phyloP scores from a whole-genome alignment of 2,113 vertebrate species.

The Phaethornis superciliosus region DNA sequence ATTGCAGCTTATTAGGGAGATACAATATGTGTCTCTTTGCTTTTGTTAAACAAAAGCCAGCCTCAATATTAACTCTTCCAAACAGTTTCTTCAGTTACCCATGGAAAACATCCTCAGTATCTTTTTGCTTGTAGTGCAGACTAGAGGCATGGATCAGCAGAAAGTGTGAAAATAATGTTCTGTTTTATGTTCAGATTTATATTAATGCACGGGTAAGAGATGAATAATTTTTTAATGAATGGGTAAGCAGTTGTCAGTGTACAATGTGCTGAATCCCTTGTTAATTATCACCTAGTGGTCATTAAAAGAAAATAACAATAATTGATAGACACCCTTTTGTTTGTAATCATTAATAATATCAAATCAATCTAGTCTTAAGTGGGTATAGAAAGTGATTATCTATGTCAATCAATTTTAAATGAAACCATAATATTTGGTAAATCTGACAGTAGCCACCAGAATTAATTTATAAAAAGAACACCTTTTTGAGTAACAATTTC shows the following conservation, averaged over 20 bases:
- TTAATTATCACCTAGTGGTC: not conserved
- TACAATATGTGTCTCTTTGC: not conserved
- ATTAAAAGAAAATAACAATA: not conserved
- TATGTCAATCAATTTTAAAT: not conserved
- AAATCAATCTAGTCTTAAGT: not conserved
- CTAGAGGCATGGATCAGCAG: accelerated
- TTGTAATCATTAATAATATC: not conserved
- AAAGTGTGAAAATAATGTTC: not conserved
- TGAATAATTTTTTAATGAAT: not conserved
- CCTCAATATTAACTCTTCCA: not conserved
- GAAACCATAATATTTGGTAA: not conserved
- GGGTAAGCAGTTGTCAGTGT: not conserved
- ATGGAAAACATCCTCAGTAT: not conserved
- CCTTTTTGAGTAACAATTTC: not conserved
- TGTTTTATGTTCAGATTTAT: not conserved
- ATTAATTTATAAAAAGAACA: not conserved
- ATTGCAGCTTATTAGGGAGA: not conserved
- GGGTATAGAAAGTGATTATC: not conserved
- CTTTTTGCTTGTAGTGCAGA: not conserved
- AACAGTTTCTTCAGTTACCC: not conserved
- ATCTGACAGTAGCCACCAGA: not conserved
- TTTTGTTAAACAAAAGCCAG: not conserved
- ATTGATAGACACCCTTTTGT: not conserved
- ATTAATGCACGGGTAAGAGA: not conserved
- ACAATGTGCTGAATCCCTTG: not conserved